Percentiles rank a stretch among this genome's conserved stretches.
phyloP scores from a whole-genome alignment of 2,888 invertebrate genomes.

The Spodoptera exigua region DNA sequence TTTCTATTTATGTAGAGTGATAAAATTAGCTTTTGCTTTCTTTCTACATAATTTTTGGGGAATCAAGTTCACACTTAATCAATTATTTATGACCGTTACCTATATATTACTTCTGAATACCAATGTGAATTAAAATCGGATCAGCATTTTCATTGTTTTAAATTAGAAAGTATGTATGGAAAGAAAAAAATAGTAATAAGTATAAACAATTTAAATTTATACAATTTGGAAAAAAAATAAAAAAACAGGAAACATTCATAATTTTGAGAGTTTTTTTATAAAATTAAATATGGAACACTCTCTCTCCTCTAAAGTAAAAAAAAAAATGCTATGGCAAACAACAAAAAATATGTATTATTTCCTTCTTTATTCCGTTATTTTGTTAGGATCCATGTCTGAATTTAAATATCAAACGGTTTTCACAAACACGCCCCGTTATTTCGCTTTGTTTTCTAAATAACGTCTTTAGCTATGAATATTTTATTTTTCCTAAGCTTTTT shows the following conservation, averaged over 20 bases:
- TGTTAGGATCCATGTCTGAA: slow-evolving; percentile 18
- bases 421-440: slow-evolving; percentile 14
- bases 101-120: too few species aligned
- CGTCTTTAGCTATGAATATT: neutral
- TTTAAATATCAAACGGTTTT: slow-evolving; percentile 33
- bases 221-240: too few species aligned
- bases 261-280: neutral
- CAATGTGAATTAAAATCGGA: too few species aligned
- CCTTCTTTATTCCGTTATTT: slow-evolving; percentile 19
- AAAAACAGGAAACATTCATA: neutral
- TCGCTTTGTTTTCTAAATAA: slow-evolving; percentile 5
- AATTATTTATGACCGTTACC: too few species aligned
- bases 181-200: neutral
- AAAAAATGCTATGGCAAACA: slow-evolving; percentile 1
- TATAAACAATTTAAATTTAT: too few species aligned
- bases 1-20: too few species aligned
- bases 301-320: slow-evolving; percentile 13
- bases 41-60: too few species aligned
- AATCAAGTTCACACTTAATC: too few species aligned
- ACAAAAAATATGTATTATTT: slow-evolving; percentile 20
- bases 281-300: slow-evolving; percentile 9
- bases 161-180: slow-evolving; percentile 18
- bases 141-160: too few species aligned
- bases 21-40: too few species aligned
- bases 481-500: neutral